Percentiles rank a stretch among this genome's conserved stretches.
Evolutionary conservation across 2,888 invertebrate species (phyloP).

Genomic region (Callosobruchus maculatus): DNA sequence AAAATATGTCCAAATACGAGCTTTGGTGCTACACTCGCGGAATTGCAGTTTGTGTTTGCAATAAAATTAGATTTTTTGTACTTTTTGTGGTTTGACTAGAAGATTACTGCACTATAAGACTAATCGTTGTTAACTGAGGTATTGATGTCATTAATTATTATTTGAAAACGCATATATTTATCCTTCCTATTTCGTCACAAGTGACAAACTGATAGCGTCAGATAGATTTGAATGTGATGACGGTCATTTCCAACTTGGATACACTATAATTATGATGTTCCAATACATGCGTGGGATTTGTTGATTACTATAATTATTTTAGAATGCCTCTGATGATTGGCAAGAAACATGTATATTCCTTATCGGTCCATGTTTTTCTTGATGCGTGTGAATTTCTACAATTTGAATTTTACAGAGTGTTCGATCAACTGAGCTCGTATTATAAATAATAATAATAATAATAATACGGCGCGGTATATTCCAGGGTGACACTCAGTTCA

Average conservation of each 20-base stretch:
- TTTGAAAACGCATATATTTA: neutral
- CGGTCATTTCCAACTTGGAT: too few relatives aligned
- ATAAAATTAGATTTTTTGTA: too few relatives aligned
- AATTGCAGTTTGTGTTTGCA: too few relatives aligned
- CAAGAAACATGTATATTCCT: neutral
- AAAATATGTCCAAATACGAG: too few relatives aligned
- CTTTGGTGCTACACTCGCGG: too few relatives aligned
- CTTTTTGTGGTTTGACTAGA: neutral
- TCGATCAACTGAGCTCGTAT: too few relatives aligned
- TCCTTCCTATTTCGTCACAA: neutral
- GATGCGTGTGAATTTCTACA: neutral
- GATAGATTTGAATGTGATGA: neutral
- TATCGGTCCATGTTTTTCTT: neutral
- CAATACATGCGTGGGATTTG: neutral
- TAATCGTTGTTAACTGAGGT: neutral
- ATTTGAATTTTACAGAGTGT: too few relatives aligned
- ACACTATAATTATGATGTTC: neutral
- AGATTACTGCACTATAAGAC: neutral
- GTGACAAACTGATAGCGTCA: too few relatives aligned
- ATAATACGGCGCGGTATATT: too few relatives aligned
- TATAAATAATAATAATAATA: too few relatives aligned
- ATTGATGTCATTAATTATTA: neutral
- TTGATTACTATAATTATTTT: neutral
- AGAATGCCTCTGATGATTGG: too few relatives aligned
- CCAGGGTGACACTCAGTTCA: too few relatives aligned